These are phyloP conservation scores for Spilogale gracilis DNA, from an alignment of 2,113 vertebrate genomes.

Conservation along the genomic window DNA sequence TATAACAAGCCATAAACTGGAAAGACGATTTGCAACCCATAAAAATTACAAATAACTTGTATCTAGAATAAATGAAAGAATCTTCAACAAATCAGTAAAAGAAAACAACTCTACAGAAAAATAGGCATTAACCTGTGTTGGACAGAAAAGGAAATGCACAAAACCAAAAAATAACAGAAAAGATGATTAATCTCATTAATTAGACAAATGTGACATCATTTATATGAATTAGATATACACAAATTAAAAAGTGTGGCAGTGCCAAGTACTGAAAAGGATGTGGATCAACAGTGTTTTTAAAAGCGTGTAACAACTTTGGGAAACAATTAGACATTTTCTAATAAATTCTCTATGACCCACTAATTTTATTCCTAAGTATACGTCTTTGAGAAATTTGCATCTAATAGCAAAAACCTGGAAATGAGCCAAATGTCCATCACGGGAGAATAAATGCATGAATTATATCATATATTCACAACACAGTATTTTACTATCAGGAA, in stretches of 20 bases:
- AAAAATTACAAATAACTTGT: slow-evolving; percentile 37
- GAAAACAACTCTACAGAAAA: neutral
- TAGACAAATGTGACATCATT: neutral
- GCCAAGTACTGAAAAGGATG: neutral
- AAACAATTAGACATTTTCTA: slow-evolving; percentile 8
- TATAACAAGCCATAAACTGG: neutral
- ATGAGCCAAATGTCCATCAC: neutral
- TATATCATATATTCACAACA: neutral
- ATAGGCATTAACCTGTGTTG: neutral
- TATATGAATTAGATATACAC: neutral
- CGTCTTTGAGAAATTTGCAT: neutral
- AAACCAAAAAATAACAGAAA: slow-evolving; percentile 4
- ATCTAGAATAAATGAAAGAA: neutral
- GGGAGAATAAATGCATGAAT: neutral
- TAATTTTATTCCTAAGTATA: neutral
- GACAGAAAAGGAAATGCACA: neutral
- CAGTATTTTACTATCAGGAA: neutral
- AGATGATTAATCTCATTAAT: neutral
- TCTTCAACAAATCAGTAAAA: neutral
- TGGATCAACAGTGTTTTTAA: neutral
- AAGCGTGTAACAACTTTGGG: neutral
- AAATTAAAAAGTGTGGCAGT: neutral
- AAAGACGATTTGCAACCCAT: neutral
- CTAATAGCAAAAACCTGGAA: neutral
- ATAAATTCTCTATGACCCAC: neutral